phyloP scores from a whole-genome alignment of 2,888 invertebrate species.

The Eupelmus urozonus region DNA sequence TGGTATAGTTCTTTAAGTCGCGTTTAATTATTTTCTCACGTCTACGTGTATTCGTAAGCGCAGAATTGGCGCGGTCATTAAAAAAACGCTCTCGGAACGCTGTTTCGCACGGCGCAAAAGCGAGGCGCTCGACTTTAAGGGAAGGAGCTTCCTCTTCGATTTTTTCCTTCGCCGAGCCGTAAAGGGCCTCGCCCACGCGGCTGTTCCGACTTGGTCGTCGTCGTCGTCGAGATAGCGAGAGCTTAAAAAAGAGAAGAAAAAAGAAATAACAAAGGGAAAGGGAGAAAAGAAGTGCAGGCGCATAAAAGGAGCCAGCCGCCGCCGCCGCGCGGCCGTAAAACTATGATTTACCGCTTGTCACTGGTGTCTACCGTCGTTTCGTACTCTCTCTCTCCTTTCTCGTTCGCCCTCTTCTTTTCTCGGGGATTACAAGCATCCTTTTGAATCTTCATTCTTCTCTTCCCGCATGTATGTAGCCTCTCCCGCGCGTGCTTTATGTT shows the following conservation, averaged over 20 bases:
- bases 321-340: slow-evolving; percentile 68
- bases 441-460: slow-evolving; percentile 25
- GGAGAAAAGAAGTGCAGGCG: slow-evolving; percentile 39
- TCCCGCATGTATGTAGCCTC: not conserved
- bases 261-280: slow-evolving; percentile 43
- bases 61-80: too few species aligned
- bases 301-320: slow-evolving; percentile 42
- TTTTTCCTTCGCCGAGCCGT: not conserved
- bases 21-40: not conserved
- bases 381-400: not conserved
- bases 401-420: slow-evolving; percentile 4
- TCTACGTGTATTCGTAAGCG: not conserved
- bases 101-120: not conserved
- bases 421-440: slow-evolving; percentile 28
- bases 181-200: not conserved
- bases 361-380: slow-evolving; percentile 63
- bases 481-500: not conserved
- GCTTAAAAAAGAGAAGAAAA: slow-evolving; percentile 46
- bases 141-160: not conserved
- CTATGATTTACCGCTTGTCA: slow-evolving; percentile 76
- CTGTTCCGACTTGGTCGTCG: not conserved
- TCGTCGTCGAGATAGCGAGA: slow-evolving; percentile 1
- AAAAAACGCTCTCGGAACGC: not conserved
- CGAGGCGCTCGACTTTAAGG: not conserved
- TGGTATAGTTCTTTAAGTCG: too few species aligned